Evolutionary conservation across 2,797 vertebrate species (phyloP).

Genomic region (Smutsia temminckii): DNA sequence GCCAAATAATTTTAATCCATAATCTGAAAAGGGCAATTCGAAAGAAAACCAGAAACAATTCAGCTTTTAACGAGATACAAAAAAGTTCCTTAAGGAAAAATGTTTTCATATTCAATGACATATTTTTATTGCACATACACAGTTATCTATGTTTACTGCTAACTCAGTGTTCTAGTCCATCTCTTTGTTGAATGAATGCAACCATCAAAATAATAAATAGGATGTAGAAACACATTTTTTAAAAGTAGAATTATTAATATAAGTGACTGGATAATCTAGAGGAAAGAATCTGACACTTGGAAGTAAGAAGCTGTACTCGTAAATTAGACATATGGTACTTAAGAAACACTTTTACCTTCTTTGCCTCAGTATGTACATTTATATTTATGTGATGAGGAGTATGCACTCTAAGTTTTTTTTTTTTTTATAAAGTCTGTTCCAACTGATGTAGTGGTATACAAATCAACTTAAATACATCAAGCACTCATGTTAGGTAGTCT

Average conservation of each 20-base stretch:
- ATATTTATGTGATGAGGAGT: neutral
- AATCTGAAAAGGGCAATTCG: neutral
- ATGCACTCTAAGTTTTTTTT: neutral
- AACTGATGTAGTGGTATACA: neutral
- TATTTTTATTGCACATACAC: neutral
- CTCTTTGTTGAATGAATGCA: neutral
- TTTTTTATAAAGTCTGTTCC: neutral
- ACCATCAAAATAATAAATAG: neutral
- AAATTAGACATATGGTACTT: slow-evolving; percentile 4
- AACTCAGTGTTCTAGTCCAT: neutral
- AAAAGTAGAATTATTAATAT: slow-evolving; percentile 1
- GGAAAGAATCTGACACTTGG: neutral
- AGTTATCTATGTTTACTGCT: neutral
- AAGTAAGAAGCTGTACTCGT: neutral
- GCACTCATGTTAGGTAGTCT: neutral
- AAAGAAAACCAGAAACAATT: neutral
- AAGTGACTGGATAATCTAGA: neutral
- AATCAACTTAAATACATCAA: neutral
- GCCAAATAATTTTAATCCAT: neutral
- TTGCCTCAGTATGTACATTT: neutral
- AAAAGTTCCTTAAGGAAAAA: neutral
- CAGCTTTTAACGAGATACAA: neutral
- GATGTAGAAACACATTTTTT: neutral
- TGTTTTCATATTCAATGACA: neutral
- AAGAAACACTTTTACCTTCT: neutral